Percentiles rank a stretch among this genome's conserved stretches.
Conservation (phyloP, 1,140 invertebrate genomes). For the Zaprionus inermis region DNA sequence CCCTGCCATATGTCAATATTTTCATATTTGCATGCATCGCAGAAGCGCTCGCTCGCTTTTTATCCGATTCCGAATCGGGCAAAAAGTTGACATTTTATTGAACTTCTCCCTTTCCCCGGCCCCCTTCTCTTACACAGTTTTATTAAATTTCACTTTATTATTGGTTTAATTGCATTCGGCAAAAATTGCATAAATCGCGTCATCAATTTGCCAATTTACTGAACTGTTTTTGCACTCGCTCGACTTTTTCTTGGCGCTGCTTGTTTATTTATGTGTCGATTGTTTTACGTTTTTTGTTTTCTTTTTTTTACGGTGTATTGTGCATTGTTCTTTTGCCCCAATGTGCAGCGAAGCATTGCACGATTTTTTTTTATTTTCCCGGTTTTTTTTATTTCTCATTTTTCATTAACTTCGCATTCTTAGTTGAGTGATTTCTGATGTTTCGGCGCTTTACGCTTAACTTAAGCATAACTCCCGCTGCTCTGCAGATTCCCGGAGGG, state of each 20-base stretch:
- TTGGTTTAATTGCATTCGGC: background rate
- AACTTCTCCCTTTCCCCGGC: no score
- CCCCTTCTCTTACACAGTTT: background rate
- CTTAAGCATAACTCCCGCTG: conserved; percentile 26
- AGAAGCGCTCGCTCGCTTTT: background rate
- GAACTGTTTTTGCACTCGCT: conserved; percentile 13
- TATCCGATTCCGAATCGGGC: background rate
- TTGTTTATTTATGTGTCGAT: conserved; percentile 15
- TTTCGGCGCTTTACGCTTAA: conserved; percentile 40
- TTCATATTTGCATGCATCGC: conserved; percentile 7
- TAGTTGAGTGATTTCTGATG: conserved; percentile 49
- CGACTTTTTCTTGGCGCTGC: conserved; percentile 1
- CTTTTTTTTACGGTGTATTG: background rate
- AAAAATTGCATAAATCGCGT: background rate
- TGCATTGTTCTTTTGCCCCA: conserved; percentile 45
- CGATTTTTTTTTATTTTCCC: conserved; percentile 3
- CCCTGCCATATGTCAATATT: conserved; percentile 12
- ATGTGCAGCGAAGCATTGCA: conserved; percentile 32
- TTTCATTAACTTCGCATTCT: conserved; percentile 42
- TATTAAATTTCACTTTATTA: conserved; percentile 5
- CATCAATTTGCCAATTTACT: conserved; percentile 22
- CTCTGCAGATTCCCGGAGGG: background rate
- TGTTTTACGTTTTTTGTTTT: conserved; percentile 11
- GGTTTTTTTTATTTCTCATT: conserved; percentile 8
- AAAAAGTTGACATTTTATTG: conserved; percentile 4